Evolutionary conservation across 2,113 vertebrate genomes (phyloP), one percentile per base, ranked within the genome.

Genomic region (Varanus komodoensis): DNA sequence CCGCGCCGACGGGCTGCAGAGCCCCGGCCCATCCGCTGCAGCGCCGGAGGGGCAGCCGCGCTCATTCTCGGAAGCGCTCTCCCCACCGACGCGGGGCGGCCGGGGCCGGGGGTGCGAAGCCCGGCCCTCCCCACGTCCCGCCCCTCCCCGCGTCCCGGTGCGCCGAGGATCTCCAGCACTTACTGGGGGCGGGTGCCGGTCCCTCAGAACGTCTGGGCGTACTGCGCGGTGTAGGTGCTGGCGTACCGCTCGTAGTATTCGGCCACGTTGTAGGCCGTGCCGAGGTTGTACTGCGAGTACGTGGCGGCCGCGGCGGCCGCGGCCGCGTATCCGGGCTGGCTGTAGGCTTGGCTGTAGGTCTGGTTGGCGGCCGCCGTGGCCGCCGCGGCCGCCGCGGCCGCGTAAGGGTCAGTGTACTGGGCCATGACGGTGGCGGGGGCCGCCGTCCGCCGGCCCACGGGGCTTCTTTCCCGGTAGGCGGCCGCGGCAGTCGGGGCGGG

Each of bases 231-330:
- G 44, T 94, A 97, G 78, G 96, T 95, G 71, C 96, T 97, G 92
- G 94, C 95, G 92, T 96, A 96, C 91, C 96, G 95, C 90, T 97
- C 96, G 78, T 96, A 94, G 94, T 97, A 97, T 87, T 96, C 96
- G 52, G 96, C 96, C 91, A 96, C 95, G 67, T 96, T 96, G 93
- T 96, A 97, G 86, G 95, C 93, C 73, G 95, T 92, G 88, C 94
- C 94, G 38, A 96, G 73, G 61, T 94, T 94, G 88, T 97, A 97
- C 77, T 96, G 96, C 61, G 95, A 91, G 89, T 93, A 94, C 3
- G 94, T 92, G 75, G 94, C 88, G 3, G 93, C 91, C 0, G 90
- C 90, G 82, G 94, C 83, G 38, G 95, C 74, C 1, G 86, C 81
- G 0, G 90, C 86, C 0, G 90, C 90, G 4, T 94, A 94, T 4